Conservation (phyloP, 2,888 invertebrate genomes). For the Operophtera brumata region DNA sequence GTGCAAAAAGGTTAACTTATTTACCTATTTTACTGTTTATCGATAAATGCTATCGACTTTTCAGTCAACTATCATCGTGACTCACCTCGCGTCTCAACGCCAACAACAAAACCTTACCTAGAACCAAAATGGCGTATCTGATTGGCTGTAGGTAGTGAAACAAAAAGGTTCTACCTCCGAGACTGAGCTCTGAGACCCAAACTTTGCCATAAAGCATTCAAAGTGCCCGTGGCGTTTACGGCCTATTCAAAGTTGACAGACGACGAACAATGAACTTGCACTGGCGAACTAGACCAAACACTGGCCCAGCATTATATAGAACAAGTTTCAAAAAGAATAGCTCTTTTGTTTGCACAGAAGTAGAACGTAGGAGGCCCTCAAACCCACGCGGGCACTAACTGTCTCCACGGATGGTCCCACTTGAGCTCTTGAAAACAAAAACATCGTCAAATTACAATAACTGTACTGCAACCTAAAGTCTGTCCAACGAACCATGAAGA, state of each 20-base stretch:
- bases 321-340: constrained; percentile 53
- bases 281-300: constrained; percentile 79
- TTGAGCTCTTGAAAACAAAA: constrained; percentile 31
- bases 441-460: constrained; percentile 36
- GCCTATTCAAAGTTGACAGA: constrained; percentile 44
- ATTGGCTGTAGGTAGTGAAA: constrained; percentile 54
- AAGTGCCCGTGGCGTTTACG: constrained; percentile 64
- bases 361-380: constrained; percentile 51
- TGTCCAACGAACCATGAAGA: constrained; percentile 42
- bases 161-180: constrained; percentile 63
- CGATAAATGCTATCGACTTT: constrained; percentile 64
- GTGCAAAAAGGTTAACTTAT: neutral
- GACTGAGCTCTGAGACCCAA: constrained; percentile 62
- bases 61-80: constrained; percentile 64
- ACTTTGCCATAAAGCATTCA: constrained; percentile 56
- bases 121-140: constrained; percentile 68
- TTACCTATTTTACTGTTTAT: constrained; percentile 40
- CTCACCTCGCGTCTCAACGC: constrained; percentile 77
- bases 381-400: constrained; percentile 52
- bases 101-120: constrained; percentile 70
- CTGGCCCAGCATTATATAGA: constrained; percentile 63
- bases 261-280: constrained; percentile 78
- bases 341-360: constrained; percentile 47
- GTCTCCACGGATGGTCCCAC: constrained; percentile 36
- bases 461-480: constrained; percentile 38